These are phyloP conservation scores for Chlamydotis undulata DNA, from an alignment of 2,113 vertebrate genomes.

Conservation along the genomic window DNA sequence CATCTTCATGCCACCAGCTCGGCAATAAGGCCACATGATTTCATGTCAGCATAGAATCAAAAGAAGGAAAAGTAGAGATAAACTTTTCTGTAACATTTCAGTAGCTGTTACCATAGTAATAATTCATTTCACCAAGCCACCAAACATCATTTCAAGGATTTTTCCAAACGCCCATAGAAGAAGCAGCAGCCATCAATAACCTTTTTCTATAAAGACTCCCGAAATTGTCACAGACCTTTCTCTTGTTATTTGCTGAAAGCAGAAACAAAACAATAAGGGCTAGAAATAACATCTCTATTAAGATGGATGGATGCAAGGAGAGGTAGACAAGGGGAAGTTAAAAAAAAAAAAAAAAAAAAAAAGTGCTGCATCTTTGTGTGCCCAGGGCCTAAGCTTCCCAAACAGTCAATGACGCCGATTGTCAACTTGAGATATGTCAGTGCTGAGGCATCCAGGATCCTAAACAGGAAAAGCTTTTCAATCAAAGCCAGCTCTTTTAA, in stretches of 20 bases:
- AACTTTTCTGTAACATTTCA: conserved; percentile 14
- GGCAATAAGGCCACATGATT: not conserved
- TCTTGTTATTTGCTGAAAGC: conserved; percentile 15
- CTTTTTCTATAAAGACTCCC: not conserved
- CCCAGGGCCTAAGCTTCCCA: not conserved
- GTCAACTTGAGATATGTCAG: not conserved
- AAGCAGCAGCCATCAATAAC: conserved; percentile 22
- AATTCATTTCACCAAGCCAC: not conserved
- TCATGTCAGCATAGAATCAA: not conserved
- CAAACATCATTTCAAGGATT: conserved; percentile 51
- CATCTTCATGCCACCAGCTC: not conserved
- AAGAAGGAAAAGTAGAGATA: not conserved
- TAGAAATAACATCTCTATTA: conserved; percentile 4
- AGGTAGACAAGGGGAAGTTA: not conserved
- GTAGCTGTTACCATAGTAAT: conserved; percentile 63
- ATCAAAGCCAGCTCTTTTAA: not conserved
- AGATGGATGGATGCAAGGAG: not conserved
- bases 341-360: not conserved
- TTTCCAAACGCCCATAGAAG: conserved; percentile 11
- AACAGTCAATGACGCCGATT: accelerated
- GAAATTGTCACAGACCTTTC: conserved; percentile 34
- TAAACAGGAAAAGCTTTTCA: not conserved
- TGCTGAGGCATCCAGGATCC: not conserved
- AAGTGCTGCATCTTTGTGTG: not conserved
- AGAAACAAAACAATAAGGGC: not conserved